phyloP scores from a whole-genome alignment of 1,140 invertebrate genomes.

The Cotesia vestalis region DNA sequence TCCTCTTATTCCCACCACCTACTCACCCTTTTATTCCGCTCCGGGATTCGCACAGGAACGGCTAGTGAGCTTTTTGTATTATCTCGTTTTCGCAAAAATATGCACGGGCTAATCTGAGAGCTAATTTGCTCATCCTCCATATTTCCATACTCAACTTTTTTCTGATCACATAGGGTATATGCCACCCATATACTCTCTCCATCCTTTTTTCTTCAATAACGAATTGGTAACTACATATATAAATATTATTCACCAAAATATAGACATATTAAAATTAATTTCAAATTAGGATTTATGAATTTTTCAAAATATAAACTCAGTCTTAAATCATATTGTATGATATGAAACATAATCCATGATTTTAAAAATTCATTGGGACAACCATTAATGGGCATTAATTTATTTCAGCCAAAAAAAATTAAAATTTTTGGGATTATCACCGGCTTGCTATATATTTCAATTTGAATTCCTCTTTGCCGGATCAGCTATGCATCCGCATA shows the following conservation, averaged over 20 bases:
- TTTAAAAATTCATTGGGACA: too few species aligned
- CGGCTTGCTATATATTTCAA: conserved; percentile 14
- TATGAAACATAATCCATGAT: too few species aligned
- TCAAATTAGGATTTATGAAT: too few species aligned
- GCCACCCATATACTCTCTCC: not conserved
- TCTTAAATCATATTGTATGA: too few species aligned
- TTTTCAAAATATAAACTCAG: too few species aligned
- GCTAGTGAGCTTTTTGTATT: conserved; percentile 60
- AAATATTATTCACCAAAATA: too few species aligned
- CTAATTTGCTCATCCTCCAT: conserved; percentile 48
- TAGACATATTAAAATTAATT: too few species aligned
- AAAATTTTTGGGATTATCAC: not conserved
- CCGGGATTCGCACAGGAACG: conserved; percentile 47
- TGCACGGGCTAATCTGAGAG: conserved; percentile 59
- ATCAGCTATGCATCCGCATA: conserved; percentile 33
- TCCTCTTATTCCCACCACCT: conserved; percentile 27
- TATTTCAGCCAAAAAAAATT: not conserved
- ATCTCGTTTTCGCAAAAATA: conserved; percentile 63
- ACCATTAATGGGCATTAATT: not conserved
- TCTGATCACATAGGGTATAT: conserved; percentile 26
- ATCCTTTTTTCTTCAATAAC: conserved; percentile 19
- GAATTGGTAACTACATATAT: too few species aligned
- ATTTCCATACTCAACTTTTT: conserved; percentile 38
- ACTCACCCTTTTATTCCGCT: conserved; percentile 38
- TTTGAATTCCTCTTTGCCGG: conserved; percentile 34